Percentiles rank a stretch among this genome's conserved stretches.
Evolutionary conservation across 2,797 vertebrate genomes (phyloP).

Genomic region (Neopelma chrysocephalum): DNA sequence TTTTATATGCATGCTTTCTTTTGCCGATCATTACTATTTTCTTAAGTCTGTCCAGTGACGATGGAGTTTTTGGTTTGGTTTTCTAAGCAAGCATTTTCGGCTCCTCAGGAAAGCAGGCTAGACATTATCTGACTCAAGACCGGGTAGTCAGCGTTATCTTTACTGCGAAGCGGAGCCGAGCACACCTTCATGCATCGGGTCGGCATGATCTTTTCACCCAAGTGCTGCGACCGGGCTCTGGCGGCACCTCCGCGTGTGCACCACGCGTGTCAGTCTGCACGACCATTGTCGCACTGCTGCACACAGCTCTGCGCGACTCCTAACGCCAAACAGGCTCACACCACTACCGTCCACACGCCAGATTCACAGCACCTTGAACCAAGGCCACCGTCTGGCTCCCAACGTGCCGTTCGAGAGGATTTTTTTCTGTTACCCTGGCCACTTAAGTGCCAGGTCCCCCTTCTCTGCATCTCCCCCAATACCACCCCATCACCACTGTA

Average conservation of each 20-base stretch:
- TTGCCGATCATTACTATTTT: constrained; percentile 75
- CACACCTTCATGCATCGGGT: constrained; percentile 35
- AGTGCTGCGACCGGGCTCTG: constrained; percentile 31
- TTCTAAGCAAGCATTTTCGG: constrained; percentile 63
- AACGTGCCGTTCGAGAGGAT: neutral
- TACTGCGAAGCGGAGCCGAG: constrained; percentile 23
- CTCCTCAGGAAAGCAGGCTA: constrained; percentile 58
- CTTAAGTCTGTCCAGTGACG: constrained; percentile 78
- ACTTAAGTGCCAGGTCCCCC: neutral
- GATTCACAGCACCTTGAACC: neutral
- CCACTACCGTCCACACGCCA: constrained; percentile 20
- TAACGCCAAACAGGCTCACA: neutral
- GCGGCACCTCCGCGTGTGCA: constrained; percentile 9
- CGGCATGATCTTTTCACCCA: constrained; percentile 66
- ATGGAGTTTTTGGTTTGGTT: constrained; percentile 65
- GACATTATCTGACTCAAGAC: constrained; percentile 60
- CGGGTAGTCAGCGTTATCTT: constrained; percentile 42
- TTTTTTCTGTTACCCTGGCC: neutral
- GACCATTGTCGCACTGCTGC: neutral
- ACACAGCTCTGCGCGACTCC: constrained; percentile 4
- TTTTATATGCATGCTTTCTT: constrained; percentile 81
- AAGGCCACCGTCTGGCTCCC: constrained; percentile 33
- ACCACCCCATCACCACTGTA: constrained; percentile 56
- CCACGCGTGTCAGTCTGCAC: neutral
- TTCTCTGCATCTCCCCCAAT: constrained; percentile 33